Evolutionary conservation across 2,113 vertebrate species (phyloP).

Genomic region (Entosphenus tridentatus): DNA sequence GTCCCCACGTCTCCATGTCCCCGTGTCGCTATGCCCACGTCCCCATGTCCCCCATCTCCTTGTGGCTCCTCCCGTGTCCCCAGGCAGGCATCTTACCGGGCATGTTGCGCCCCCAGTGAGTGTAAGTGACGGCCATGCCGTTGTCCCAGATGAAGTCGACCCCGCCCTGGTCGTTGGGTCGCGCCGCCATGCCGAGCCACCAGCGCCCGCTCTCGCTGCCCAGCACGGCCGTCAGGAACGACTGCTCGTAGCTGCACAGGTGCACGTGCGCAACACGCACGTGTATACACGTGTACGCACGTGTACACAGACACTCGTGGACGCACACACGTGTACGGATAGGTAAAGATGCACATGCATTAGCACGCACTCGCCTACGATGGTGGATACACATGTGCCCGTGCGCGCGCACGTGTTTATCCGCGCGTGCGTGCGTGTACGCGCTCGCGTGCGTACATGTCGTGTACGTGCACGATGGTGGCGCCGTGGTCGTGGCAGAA

Average conservation of each 20-base stretch:
- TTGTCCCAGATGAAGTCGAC: constrained; percentile 34
- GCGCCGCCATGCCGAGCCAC: constrained; percentile 29
- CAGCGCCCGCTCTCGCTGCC: constrained; percentile 20
- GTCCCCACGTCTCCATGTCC: background rate
- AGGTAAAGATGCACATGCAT: no score
- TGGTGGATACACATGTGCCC: no score
- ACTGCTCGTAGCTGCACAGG: constrained; percentile 26
- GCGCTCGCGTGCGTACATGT: constrained; percentile 20
- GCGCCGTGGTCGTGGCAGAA: constrained; percentile 20
- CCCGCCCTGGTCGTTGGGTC: constrained; percentile 16
- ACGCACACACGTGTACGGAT: no score
- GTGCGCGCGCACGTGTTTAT: no score
- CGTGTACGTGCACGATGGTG: constrained; percentile 24
- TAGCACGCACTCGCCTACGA: no score
- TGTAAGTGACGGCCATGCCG: constrained; percentile 19
- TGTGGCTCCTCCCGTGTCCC: no score
- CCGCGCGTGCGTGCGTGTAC: no score
- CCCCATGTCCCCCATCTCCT: no score
- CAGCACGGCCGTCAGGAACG: constrained; percentile 25
- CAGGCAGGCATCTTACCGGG: constrained; percentile 19
- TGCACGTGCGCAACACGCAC: no score
- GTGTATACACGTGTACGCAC: no score
- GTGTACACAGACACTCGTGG: no score
- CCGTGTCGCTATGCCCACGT: background rate
- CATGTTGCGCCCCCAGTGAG: constrained; percentile 30